Evolutionary conservation across 2,888 invertebrate genomes (phyloP), one percentile per base, ranked within the genome.

Genomic region (Caenorhabditis drosophilae): DNA sequence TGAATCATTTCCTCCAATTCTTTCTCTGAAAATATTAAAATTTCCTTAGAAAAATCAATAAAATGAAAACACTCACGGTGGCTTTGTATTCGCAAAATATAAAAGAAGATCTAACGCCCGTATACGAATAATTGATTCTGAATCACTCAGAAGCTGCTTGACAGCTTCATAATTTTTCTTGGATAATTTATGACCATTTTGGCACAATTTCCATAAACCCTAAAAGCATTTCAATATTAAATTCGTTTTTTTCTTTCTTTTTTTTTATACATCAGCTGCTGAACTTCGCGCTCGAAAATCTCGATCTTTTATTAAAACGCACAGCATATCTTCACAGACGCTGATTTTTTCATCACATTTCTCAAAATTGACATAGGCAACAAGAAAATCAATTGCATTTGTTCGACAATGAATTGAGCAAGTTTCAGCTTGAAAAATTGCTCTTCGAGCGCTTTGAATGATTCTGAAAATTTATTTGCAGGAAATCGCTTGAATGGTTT

Each of bases 251-350:
- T n/a, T n/a, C n/a, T n/a, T n/a, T n/a, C n/a, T n/a, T n/a, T n/a
- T n/a, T n/a, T n/a, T n/a, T n/a, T n/a, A 31, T 46, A 60, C 67
- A 12, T 75, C 63, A 11, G 70, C 47, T 7, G 73, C 76, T 2
- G 52, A 42, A 20, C 59, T 53, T 35, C 77, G 38, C 1, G 74
- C 73, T 23, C 76, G 60, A 9, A 61, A 62, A 54, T 77, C 77
- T 0, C 72, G 49, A 52, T 75, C 75, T 0, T 16, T 18, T 12
- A 48, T 49, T 9, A 57, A 36, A 1, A 35, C 42, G 18, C 46
- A 58, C 27, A 73, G 36, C 1, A 47, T 40, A 7, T 18, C 31
- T 31, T 73, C 70, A 16, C 52, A 52, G 4, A 47, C 47, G 12
- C 15, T 26, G 25, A 16, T 26, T 20, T 25, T 46, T 42, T 46